Percentiles rank a stretch among this genome's conserved stretches.
Conservation (phyloP, 2,888 invertebrate genomes). For the Pristionchus mayeri region DNA sequence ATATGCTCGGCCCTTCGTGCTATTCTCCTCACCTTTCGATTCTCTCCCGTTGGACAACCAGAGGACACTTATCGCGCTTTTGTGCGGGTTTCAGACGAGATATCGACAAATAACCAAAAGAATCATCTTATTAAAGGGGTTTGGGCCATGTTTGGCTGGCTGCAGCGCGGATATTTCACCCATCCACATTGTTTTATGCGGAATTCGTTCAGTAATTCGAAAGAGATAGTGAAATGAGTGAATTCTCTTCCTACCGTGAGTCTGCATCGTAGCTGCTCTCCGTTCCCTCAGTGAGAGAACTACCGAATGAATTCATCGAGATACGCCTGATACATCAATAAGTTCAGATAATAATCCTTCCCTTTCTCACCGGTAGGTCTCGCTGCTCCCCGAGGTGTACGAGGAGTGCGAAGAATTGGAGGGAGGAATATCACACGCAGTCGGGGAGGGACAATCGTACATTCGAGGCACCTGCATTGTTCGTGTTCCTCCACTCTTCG, state of each 20-base stretch:
- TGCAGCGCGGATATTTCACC: no score
- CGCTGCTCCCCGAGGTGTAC: slow-evolving; percentile 63
- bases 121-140: no score
- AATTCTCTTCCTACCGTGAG: slow-evolving; percentile 53
- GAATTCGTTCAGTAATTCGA: no score
- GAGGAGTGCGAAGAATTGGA: slow-evolving; percentile 67
- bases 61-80: no score
- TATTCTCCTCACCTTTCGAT: no score
- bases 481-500: no score
- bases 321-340: slow-evolving; percentile 57
- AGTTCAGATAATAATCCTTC: background rate
- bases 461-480: slow-evolving; percentile 61
- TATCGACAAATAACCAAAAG: no score
- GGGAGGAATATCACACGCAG: slow-evolving; percentile 58
- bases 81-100: no score
- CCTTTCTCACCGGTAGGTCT: slow-evolving; percentile 41
- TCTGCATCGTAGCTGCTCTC: slow-evolving; percentile 66
- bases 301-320: slow-evolving; percentile 68
- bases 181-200: no score
- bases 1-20: no score
- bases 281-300: slow-evolving; percentile 65
- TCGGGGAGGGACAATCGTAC: slow-evolving; percentile 65
- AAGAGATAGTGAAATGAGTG: background rate
- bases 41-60: no score
- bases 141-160: no score